Conservation (phyloP, 2,888 invertebrate genomes). For the Xanthorhoe spadicearia region DNA sequence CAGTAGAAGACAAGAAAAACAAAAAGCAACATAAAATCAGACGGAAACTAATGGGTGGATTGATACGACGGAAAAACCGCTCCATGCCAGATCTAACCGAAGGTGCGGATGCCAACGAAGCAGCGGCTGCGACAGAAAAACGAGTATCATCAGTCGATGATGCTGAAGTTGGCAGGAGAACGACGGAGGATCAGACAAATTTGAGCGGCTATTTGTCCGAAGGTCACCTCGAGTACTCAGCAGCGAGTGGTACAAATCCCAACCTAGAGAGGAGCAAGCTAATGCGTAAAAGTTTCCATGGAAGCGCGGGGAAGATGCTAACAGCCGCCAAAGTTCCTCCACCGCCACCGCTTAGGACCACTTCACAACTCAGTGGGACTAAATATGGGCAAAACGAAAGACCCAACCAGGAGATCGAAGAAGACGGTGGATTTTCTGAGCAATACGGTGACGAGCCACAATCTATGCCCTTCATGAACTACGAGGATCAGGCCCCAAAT, state of each 20-base stretch:
- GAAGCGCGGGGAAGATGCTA: conserved; percentile 91
- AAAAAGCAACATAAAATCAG: conserved; percentile 97
- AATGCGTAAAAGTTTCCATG: conserved; percentile 95
- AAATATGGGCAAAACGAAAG: conserved; percentile 84
- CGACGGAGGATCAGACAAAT: conserved; percentile 84
- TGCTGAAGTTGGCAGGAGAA: conserved; percentile 88
- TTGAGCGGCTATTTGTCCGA: conserved; percentile 94
- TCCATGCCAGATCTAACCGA: conserved; percentile 97
- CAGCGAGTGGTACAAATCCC: conserved; percentile 88
- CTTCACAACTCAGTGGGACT: conserved; percentile 91
- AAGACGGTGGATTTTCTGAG: conserved; percentile 80
- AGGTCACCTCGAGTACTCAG: conserved; percentile 92
- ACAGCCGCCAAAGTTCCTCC: conserved; percentile 94
- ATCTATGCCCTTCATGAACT: conserved; percentile 86
- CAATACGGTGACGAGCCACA: conserved; percentile 85
- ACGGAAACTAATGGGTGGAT: conserved; percentile 94
- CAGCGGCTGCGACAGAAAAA: conserved; percentile 71
- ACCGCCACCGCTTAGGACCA: conserved; percentile 93
- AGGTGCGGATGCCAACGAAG: conserved; percentile 85
- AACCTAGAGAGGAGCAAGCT: conserved; percentile 93
- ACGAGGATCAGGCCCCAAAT: conserved; percentile 73
- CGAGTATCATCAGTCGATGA: conserved; percentile 88
- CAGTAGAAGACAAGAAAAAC: conserved; percentile 88
- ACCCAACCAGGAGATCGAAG: conserved; percentile 75
- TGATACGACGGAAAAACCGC: conserved; percentile 94